A percentile compares a stretch with the other conserved stretches of the same genome.
Evolutionary conservation across 2,797 vertebrate species (phyloP).

Genomic region (Smutsia temminckii): DNA sequence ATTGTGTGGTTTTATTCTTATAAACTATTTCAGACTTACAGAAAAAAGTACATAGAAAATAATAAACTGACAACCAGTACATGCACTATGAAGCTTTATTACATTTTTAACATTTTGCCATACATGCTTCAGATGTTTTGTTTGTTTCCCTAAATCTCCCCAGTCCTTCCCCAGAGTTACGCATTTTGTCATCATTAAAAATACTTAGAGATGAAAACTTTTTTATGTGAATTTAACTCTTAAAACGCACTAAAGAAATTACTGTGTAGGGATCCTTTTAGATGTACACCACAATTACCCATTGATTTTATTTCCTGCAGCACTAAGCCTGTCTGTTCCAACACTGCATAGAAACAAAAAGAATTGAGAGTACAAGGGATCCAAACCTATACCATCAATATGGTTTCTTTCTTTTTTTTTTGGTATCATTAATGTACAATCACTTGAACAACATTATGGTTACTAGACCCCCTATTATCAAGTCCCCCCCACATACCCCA

Average conservation of each 20-base stretch:
- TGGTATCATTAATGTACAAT: too few relatives aligned
- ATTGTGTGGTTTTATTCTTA: not conserved
- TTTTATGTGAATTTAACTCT: not conserved
- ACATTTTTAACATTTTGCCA: not conserved
- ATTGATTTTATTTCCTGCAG: not conserved
- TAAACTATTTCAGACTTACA: not conserved
- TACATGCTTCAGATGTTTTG: not conserved
- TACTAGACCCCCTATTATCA: too few relatives aligned
- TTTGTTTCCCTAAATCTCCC: not conserved
- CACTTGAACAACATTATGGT: too few relatives aligned
- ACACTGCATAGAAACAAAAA: constrained; percentile 20
- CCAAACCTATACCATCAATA: not conserved
- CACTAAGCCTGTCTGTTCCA: not conserved
- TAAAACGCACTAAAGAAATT: not conserved
- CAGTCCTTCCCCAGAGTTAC: not conserved
- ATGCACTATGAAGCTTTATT: not conserved
- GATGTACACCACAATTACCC: not conserved
- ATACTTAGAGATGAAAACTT: not conserved
- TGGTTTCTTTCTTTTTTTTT: not conserved
- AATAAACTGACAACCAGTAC: not conserved
- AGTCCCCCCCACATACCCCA: too few relatives aligned
- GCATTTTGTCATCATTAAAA: constrained; percentile 19
- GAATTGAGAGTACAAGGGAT: constrained; percentile 3
- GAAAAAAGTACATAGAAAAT: not conserved
- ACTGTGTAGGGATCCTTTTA: not conserved